Percentiles rank a stretch among this genome's conserved stretches.
Conservation (phyloP, 2,888 invertebrate species). For the Hirtodrosophila duncani region DNA sequence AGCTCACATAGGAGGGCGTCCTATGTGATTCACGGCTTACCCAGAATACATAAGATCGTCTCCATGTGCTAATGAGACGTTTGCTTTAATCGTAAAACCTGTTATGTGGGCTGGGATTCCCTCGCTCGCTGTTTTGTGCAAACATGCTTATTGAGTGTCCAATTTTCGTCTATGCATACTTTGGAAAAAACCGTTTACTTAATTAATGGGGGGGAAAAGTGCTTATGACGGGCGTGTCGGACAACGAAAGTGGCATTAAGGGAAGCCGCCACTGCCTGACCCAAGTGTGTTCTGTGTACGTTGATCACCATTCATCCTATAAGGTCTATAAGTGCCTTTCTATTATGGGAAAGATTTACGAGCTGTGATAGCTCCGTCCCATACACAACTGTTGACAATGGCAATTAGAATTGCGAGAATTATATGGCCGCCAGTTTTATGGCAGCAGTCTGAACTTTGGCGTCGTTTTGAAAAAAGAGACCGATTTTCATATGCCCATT, state of each 20-base stretch:
- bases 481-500: background rate
- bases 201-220: constrained; percentile 57
- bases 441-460: constrained; percentile 42
- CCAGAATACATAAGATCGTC: constrained; percentile 32
- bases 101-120: constrained; percentile 48
- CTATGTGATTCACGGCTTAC: constrained; percentile 49
- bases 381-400: constrained; percentile 48
- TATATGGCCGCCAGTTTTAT: constrained; percentile 9
- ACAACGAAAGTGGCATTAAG: constrained; percentile 35
- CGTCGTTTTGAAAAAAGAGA: background rate
- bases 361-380: constrained; percentile 6
- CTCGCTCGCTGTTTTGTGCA: constrained; percentile 34
- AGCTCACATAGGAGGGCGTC: no score
- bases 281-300: constrained; percentile 13
- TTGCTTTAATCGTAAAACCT: constrained; percentile 14
- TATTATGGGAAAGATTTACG: constrained; percentile 17
- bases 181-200: constrained; percentile 41
- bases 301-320: no score
- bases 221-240: constrained; percentile 27
- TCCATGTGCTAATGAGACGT: constrained; percentile 53
- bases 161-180: constrained; percentile 2
- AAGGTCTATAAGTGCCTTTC: background rate
- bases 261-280: constrained; percentile 1
- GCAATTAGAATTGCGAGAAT: constrained; percentile 55
- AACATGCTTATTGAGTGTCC: constrained; percentile 26